These are phyloP conservation scores for Plumapathes pennacea DNA, from an alignment of 92 coral and sea anemone genomes.

Conservation along the genomic window DNA sequence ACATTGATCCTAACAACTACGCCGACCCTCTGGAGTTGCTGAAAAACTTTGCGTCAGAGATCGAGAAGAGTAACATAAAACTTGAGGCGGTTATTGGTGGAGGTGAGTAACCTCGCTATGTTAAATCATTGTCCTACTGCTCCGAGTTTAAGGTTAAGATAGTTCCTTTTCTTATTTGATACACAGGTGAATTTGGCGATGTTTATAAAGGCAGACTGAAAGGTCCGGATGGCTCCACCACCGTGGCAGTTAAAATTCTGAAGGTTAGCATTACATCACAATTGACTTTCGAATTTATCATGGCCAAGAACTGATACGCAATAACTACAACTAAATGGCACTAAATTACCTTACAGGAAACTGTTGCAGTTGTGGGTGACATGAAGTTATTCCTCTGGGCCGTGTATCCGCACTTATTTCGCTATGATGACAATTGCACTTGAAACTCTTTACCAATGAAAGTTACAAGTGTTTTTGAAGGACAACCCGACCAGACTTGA, in stretches of 20 bases:
- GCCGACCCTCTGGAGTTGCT: slow-evolving; percentile 91
- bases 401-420: too few relatives aligned
- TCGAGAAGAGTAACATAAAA: slow-evolving; percentile 66
- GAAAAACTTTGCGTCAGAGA: slow-evolving; percentile 77
- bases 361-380: too few relatives aligned
- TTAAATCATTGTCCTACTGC: not conserved
- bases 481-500: too few relatives aligned
- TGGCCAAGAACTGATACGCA: too few relatives aligned
- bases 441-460: too few relatives aligned
- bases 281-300: too few relatives aligned
- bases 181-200: slow-evolving; percentile 92
- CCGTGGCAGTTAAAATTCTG: slow-evolving; percentile 84
- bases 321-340: too few relatives aligned
- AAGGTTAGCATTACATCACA: slow-evolving; percentile 50
- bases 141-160: not conserved
- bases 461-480: too few relatives aligned
- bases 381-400: too few relatives aligned
- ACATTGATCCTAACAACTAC: slow-evolving; percentile 94
- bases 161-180: too few relatives aligned
- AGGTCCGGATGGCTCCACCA: slow-evolving; percentile 29
- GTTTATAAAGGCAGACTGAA: slow-evolving; percentile 77
- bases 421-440: too few relatives aligned
- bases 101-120: slow-evolving; percentile 45
- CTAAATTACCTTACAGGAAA: too few relatives aligned
- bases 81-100: slow-evolving; percentile 83